A percentile compares a stretch with the other conserved stretches of the same genome.
Conservation (phyloP, 2,797 vertebrate genomes). For the Gymnoscopelus microlampas region DNA sequence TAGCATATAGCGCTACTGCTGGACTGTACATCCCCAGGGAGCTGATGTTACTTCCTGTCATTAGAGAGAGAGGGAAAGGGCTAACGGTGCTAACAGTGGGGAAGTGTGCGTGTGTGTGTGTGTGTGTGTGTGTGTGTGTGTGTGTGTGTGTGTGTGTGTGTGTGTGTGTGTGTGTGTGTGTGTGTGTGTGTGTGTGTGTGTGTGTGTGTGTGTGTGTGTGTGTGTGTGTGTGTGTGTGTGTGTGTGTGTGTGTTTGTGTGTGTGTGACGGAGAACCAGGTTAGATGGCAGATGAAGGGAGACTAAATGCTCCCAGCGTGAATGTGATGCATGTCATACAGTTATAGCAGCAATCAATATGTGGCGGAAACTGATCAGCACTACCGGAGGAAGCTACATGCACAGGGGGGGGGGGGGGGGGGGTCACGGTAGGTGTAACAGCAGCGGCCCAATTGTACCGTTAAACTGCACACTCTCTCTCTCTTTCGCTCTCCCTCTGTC, state of each 20-base stretch:
- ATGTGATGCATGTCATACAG: conserved; percentile 53
- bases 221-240: background rate
- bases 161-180: no score
- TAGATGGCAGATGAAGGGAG: background rate
- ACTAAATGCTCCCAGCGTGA: conserved; percentile 40
- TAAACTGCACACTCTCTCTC: background rate
- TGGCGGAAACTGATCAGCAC: conserved; percentile 70
- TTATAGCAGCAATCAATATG: conserved; percentile 70
- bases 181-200: no score
- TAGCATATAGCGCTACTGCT: no score
- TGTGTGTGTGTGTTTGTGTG: background rate
- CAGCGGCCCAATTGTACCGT: background rate
- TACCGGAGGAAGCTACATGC: conserved; percentile 46
- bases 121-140: no score
- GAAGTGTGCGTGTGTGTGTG: no score
- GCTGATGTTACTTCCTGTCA: no score
- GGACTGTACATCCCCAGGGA: no score
- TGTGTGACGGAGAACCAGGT: background rate
- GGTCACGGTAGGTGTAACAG: conserved; percentile 16
- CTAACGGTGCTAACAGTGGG: no score
- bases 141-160: no score
- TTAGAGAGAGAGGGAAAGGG: no score
- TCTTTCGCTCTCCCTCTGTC: conserved; percentile 1
- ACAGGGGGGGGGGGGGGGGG: conserved; percentile 28
- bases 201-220: no score